phyloP scores from a whole-genome alignment of 2,113 vertebrate genomes.

The Pipa parva region DNA sequence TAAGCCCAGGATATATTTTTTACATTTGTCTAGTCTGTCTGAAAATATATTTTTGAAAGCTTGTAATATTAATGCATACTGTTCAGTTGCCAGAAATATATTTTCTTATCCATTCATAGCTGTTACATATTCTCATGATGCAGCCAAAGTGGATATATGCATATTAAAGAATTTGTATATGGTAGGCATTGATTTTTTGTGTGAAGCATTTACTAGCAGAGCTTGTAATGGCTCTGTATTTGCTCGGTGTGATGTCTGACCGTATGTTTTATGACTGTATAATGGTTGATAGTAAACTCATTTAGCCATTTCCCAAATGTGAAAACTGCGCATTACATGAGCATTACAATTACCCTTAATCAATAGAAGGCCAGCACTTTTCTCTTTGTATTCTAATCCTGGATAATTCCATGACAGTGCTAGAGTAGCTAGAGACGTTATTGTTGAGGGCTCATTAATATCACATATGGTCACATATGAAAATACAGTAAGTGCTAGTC shows the following conservation, averaged over 20 bases:
- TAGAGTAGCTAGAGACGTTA: slow-evolving; percentile 41
- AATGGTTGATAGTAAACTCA: slow-evolving; percentile 56
- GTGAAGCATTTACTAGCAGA: slow-evolving; percentile 37
- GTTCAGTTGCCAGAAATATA: too few relatives aligned
- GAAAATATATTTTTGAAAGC: too few relatives aligned
- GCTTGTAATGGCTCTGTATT: slow-evolving; percentile 44
- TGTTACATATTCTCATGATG: too few relatives aligned
- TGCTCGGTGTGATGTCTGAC: slow-evolving; percentile 45
- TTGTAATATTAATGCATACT: too few relatives aligned
- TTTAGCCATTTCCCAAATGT: slow-evolving; percentile 60
- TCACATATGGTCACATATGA: slow-evolving; percentile 16
- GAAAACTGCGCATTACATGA: slow-evolving; percentile 56
- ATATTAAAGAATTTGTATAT: background rate
- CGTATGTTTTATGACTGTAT: slow-evolving; percentile 55
- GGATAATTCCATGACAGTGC: slow-evolving; percentile 44
- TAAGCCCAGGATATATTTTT: too few relatives aligned
- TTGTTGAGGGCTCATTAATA: slow-evolving; percentile 27
- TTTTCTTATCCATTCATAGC: too few relatives aligned
- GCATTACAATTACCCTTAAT: slow-evolving; percentile 49
- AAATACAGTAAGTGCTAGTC: background rate
- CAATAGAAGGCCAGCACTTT: slow-evolving; percentile 48
- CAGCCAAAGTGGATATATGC: background rate
- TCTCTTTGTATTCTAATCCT: slow-evolving; percentile 46
- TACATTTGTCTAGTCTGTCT: too few relatives aligned
- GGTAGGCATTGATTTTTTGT: background rate